Percentiles rank a stretch among this genome's conserved stretches.
These are phyloP conservation scores for Naso thynnoides DNA, from an alignment of 2,797 vertebrate genomes.

Conservation along the genomic window DNA sequence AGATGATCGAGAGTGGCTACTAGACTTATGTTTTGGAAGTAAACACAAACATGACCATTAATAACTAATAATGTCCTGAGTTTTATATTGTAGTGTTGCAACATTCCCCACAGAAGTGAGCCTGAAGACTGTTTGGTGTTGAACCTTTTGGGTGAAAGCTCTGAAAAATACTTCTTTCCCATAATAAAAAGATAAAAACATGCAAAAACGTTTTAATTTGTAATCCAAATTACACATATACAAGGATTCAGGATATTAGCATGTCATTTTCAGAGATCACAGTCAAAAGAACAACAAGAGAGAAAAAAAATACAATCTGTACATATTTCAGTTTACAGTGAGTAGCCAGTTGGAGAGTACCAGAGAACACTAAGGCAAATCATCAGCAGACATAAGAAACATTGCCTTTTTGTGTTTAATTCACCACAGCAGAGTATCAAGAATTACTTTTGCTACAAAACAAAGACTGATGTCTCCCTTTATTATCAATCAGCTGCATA, in stretches of 20 bases:
- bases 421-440: slow-evolving; percentile 83
- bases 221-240: slow-evolving; percentile 99
- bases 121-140: neutral
- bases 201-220: slow-evolving; percentile 98
- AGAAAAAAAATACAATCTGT: slow-evolving; percentile 91
- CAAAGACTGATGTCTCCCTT: slow-evolving; percentile 89
- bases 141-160: neutral
- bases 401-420: slow-evolving; percentile 86
- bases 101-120: too few species aligned
- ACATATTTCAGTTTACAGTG: slow-evolving; percentile 95
- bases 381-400: slow-evolving; percentile 90
- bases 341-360: slow-evolving; percentile 86
- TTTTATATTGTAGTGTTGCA: too few species aligned
- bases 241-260: slow-evolving; percentile 91
- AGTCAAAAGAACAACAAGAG: slow-evolving; percentile 85
- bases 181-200: slow-evolving; percentile 96
- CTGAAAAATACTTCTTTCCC: slow-evolving; percentile 40
- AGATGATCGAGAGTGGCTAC: too few species aligned
- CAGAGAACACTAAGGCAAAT: slow-evolving; percentile 89
- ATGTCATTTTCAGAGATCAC: slow-evolving; percentile 93
- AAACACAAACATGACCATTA: too few species aligned
- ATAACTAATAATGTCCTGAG: too few species aligned
- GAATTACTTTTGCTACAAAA: slow-evolving; percentile 90
- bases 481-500: slow-evolving; percentile 91
- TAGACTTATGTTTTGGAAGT: too few species aligned